Evolutionary conservation across 2,113 vertebrate genomes (phyloP), one percentile per base, ranked within the genome.

Genomic region (Protobothrops mucrosquamatus): DNA sequence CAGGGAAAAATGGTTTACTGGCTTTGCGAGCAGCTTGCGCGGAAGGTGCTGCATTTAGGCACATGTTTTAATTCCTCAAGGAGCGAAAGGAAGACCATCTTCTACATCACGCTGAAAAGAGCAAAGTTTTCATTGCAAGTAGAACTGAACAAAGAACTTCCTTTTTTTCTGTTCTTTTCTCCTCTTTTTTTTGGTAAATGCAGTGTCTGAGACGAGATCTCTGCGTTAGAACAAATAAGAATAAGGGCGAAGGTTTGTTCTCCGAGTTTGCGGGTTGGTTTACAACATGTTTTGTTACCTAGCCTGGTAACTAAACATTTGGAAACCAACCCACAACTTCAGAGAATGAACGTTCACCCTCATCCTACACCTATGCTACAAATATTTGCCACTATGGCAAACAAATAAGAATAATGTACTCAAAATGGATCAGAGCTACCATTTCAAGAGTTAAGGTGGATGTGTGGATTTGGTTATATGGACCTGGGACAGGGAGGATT

Each of bases 1-100:
- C 95, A 95, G 93, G 93, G 93, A 88, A 97, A 97, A 97, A 96
- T 94, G 94, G 95, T 96, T 96, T 96, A 95, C 92, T 95, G 94
- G 94, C 96, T 97, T 95, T 95, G 95, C 93, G 94, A 96, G 93
- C 96, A 93, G 87, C 89, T 89, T 96, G 93, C 0, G 0, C 91
- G 92, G 95, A 97, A 97, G 97, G 96, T 96, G 89, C 93, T 91
- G 81, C 94, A 93, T 96, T 94, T 92, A 96, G 96, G 89, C 94
- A 85, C 85, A 94, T 87, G 6, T 95, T 96, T 95, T 94, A 91
- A 94, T 88, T 94, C 94, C 89, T 93, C 46, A 93, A 81, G 34
- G 69, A 81, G 18, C 20, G 1, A 2, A 96, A 94, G 88, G 92
- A 96, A 89, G 46, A 97, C 93, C 95, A 95, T 97, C 96, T 95